These are phyloP conservation scores for Zaprionus ornatus DNA, from an alignment of 1,140 invertebrate species.

Conservation along the genomic window DNA sequence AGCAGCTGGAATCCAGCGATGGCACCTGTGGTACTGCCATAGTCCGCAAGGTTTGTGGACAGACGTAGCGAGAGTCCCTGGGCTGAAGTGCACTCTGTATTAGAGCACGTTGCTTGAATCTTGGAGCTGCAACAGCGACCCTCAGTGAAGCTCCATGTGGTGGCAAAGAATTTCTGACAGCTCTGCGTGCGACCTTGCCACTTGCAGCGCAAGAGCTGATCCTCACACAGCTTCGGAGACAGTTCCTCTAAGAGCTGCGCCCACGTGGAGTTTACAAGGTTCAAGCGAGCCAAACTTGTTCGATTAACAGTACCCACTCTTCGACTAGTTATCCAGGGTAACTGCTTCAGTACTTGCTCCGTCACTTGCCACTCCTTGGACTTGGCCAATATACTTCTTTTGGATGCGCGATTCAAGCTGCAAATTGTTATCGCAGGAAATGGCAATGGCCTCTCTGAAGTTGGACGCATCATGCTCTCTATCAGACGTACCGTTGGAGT, in stretches of 20 bases:
- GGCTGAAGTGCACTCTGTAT: slow-evolving; percentile 85
- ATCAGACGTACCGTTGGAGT: slow-evolving; percentile 85
- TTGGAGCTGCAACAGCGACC: slow-evolving; percentile 88
- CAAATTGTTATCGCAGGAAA: slow-evolving; percentile 89
- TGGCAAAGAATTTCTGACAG: slow-evolving; percentile 85
- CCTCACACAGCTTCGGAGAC: slow-evolving; percentile 84
- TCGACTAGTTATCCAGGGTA: slow-evolving; percentile 13
- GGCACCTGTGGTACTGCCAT: slow-evolving; percentile 60
- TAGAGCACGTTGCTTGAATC: slow-evolving; percentile 77
- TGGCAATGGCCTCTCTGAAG: slow-evolving; percentile 84
- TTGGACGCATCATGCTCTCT: slow-evolving; percentile 86
- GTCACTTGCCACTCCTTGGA: slow-evolving; percentile 18
- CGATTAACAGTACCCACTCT: not conserved
- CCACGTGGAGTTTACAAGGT: slow-evolving; percentile 41
- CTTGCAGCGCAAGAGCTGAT: slow-evolving; percentile 85
- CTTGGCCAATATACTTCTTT: not conserved
- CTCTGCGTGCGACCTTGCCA: slow-evolving; percentile 86
- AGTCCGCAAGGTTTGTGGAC: slow-evolving; percentile 83
- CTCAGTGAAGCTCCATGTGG: slow-evolving; percentile 84
- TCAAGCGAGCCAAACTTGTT: slow-evolving; percentile 8
- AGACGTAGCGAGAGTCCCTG: slow-evolving; percentile 86
- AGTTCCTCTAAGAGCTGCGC: slow-evolving; percentile 70
- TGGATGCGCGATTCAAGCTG: slow-evolving; percentile 68
- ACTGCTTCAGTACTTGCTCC: not conserved
- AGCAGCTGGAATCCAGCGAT: slow-evolving; percentile 65